Evolutionary conservation across 1,140 invertebrate genomes (phyloP).

Genomic region (Lepidurus apus): DNA sequence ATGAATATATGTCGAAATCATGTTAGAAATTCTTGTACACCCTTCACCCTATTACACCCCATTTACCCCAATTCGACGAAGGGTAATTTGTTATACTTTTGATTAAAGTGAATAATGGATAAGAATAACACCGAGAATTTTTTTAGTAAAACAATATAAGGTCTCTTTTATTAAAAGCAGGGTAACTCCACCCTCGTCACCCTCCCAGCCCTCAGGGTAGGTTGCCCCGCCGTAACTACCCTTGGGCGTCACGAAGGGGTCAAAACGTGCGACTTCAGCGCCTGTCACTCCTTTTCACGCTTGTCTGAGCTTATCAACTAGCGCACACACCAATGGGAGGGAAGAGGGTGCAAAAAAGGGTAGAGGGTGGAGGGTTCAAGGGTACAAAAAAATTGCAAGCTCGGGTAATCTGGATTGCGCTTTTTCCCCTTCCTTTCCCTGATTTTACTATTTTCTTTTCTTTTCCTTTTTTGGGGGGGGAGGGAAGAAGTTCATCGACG

Average conservation of each 20-base stretch:
- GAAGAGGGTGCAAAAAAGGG: not conserved
- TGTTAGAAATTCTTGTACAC: too few species aligned
- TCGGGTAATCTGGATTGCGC: not conserved
- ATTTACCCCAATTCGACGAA: too few species aligned
- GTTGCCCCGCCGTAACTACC: not conserved
- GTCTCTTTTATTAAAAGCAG: too few species aligned
- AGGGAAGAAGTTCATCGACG: not conserved
- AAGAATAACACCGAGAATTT: too few species aligned
- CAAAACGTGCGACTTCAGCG: constrained; percentile 6
- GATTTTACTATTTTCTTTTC: not conserved
- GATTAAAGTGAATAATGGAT: too few species aligned
- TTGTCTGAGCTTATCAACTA: not conserved
- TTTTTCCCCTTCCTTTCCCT: not conserved
- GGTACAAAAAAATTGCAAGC: not conserved
- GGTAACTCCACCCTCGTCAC: too few species aligned
- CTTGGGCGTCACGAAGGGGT: not conserved
- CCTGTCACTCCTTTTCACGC: not conserved
- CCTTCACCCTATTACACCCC: too few species aligned
- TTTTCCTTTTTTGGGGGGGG: not conserved
- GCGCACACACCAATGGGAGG: not conserved
- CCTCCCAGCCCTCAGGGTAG: not conserved
- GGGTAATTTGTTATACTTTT: too few species aligned
- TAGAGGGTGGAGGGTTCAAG: not conserved
- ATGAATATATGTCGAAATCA: too few species aligned
- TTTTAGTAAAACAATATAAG: too few species aligned